These are phyloP conservation scores for Amitus sp. DNA, from an alignment of 2,888 invertebrate species.

Conservation along the genomic window DNA sequence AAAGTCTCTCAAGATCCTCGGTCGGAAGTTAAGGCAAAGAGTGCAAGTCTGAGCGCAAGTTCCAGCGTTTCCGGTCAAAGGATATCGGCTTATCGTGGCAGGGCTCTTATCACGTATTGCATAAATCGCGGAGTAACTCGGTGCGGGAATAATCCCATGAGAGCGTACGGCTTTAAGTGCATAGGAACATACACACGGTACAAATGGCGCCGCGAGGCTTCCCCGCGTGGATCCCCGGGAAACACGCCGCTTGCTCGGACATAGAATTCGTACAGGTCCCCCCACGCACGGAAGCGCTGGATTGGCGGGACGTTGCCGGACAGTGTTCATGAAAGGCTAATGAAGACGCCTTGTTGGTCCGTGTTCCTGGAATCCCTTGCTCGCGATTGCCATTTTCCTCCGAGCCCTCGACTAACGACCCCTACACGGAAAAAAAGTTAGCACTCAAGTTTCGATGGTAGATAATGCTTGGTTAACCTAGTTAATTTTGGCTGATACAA, in stretches of 20 bases:
- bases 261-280: constrained; percentile 21
- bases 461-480: too few species aligned
- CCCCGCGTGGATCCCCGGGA: constrained; percentile 23
- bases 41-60: constrained; percentile 18
- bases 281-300: constrained; percentile 16
- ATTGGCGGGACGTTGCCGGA: constrained; percentile 19
- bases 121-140: constrained; percentile 48
- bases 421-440: too few species aligned
- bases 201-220: constrained; percentile 38
- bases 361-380: constrained; percentile 55
- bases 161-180: constrained; percentile 14
- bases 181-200: constrained; percentile 42
- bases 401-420: constrained; percentile 2
- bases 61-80: constrained; percentile 40
- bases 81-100: constrained; percentile 43
- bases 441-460: too few species aligned
- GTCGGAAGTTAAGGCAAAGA: not conserved
- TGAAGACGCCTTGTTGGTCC: constrained; percentile 60
- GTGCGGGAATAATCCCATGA: constrained; percentile 21
- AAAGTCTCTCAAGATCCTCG: not conserved
- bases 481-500: too few species aligned
- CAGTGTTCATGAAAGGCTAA: constrained; percentile 62
- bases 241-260: constrained; percentile 29
- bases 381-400: not conserved
- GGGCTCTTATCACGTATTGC: constrained; percentile 37